phyloP scores from a whole-genome alignment of 2,113 vertebrate genomes.

The Phylloscopus trochiloides region DNA sequence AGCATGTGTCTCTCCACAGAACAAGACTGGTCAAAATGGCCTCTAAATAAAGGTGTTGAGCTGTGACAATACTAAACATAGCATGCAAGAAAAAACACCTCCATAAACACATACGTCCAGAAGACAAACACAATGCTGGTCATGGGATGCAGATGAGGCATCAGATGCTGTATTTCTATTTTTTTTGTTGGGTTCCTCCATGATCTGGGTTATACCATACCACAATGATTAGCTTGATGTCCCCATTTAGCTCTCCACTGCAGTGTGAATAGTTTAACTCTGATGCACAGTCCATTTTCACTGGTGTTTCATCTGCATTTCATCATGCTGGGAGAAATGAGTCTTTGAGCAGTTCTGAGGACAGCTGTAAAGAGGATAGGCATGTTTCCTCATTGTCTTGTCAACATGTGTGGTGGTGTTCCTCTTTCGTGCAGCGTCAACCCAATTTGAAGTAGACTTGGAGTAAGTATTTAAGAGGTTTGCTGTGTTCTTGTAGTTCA shows the following conservation, averaged over 20 bases:
- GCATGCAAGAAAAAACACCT: neutral
- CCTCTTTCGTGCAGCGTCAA: neutral
- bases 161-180: neutral
- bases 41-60: neutral
- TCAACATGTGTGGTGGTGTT: neutral
- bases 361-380: neutral
- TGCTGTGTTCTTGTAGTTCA: neutral
- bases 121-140: neutral
- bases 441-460: neutral
- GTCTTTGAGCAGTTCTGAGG: neutral
- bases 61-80: neutral
- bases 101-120: neutral
- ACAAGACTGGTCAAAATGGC: neutral
- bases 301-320: neutral
- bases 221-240: neutral
- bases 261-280: conserved; percentile 30
- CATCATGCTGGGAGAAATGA: conserved; percentile 17
- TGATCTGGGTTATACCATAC: neutral
- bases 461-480: neutral
- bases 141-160: neutral
- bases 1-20: neutral
- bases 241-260: conserved; percentile 34
- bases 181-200: neutral
- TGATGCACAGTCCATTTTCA: conserved; percentile 1
- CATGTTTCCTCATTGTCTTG: neutral